phyloP scores from a whole-genome alignment of 1,140 invertebrate genomes.

The Trachymyrmex septentrionalis region DNA sequence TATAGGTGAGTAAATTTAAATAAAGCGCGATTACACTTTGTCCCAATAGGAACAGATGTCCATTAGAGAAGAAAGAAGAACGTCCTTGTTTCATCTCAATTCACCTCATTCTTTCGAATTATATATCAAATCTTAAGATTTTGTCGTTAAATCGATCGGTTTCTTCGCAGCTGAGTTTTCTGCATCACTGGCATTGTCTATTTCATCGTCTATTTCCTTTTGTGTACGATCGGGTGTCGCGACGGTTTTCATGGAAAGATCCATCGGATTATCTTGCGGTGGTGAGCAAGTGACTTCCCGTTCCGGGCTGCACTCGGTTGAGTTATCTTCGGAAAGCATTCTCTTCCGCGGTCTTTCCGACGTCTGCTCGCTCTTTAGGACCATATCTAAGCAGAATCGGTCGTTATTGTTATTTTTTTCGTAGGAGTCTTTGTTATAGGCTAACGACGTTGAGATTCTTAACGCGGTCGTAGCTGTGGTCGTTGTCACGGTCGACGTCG shows the following conservation, averaged over 20 bases:
- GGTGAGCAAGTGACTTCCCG: conserved; percentile 59
- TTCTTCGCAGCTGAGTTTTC: conserved; percentile 86
- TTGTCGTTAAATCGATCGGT: conserved; percentile 90
- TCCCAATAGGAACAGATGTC: neutral
- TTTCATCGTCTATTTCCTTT: conserved; percentile 83
- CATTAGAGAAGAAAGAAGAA: neutral
- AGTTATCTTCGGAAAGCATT: conserved; percentile 78
- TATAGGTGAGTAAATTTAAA: conserved; percentile 5
- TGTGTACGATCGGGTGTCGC: conserved; percentile 83
- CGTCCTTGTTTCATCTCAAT: neutral
- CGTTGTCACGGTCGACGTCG: conserved; percentile 53
- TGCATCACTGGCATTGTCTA: conserved; percentile 88
- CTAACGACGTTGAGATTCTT: conserved; percentile 49
- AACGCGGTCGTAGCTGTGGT: conserved; percentile 44
- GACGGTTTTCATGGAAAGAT: conserved; percentile 88
- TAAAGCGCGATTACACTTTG: conserved; percentile 3
- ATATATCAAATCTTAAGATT: conserved; percentile 73
- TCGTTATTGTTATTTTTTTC: conserved; percentile 87
- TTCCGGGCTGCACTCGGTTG: conserved; percentile 58
- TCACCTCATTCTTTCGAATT: neutral
- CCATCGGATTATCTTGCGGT: conserved; percentile 83
- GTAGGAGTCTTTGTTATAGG: conserved; percentile 58
- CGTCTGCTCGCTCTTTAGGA: conserved; percentile 89
- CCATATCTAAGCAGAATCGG: conserved; percentile 91
- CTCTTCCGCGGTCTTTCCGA: conserved; percentile 74